These are phyloP conservation scores for Ciconia stormi DNA, from an alignment of 2,113 vertebrate species.

Conservation along the genomic window DNA sequence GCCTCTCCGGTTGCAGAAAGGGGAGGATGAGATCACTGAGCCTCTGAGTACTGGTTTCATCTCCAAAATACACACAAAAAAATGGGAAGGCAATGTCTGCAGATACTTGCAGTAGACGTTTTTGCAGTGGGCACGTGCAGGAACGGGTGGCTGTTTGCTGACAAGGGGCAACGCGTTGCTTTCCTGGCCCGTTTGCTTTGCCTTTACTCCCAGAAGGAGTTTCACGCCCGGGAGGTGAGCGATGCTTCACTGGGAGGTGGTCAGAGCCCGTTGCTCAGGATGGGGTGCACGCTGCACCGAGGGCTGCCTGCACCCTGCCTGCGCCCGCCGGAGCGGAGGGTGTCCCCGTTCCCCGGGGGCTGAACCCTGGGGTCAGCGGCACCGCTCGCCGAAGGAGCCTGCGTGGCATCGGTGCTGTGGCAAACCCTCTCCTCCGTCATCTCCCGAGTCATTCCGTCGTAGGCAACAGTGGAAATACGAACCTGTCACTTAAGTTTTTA, in stretches of 20 bases:
- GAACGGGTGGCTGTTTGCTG: not conserved
- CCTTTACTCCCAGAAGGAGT: fast-evolving
- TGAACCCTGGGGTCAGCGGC: not conserved
- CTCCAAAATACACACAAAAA: fast-evolving
- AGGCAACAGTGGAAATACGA: not conserved
- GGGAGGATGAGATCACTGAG: not conserved
- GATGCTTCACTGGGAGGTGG: not conserved
- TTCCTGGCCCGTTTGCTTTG: not conserved
- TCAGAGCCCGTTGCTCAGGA: fast-evolving
- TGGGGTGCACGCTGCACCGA: fast-evolving
- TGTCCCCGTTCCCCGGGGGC: not conserved
- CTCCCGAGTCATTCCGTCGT: not conserved
- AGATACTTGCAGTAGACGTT: fast-evolving
- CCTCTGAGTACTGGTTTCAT: not conserved
- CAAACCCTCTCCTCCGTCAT: not conserved
- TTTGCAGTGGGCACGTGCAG: fast-evolving
- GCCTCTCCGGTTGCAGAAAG: not conserved
- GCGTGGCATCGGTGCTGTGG: fast-evolving
- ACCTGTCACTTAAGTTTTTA: not conserved
- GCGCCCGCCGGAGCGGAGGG: fast-evolving
- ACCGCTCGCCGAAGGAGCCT: not conserved
- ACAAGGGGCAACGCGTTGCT: fast-evolving
- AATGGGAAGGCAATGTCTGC: not conserved
- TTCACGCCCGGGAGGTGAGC: not conserved
- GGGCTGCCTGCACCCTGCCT: not conserved